phyloP scores from a whole-genome alignment of 2,797 vertebrate genomes.

The Falco novaeseelandiae region DNA sequence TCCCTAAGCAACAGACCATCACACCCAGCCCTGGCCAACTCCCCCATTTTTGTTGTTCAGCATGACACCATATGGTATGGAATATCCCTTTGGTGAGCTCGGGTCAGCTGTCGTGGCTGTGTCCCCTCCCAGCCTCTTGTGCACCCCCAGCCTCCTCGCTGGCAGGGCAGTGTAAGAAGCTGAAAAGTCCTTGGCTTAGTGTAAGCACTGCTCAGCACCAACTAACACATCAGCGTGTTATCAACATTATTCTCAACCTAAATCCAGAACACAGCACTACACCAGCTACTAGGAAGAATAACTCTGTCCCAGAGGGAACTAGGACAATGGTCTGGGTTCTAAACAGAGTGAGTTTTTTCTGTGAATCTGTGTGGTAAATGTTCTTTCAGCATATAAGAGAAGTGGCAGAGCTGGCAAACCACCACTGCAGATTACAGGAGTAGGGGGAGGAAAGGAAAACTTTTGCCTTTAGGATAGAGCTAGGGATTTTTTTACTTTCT shows the following conservation, averaged over 20 bases:
- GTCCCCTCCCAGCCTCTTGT: neutral
- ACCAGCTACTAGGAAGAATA: neutral
- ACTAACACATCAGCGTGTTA: neutral
- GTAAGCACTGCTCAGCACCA: neutral
- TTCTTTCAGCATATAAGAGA: neutral
- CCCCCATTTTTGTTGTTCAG: neutral
- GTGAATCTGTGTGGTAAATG: neutral
- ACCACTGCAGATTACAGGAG: rapidly evolving
- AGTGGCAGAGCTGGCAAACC: neutral
- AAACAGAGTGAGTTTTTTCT: neutral
- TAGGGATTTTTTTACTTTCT: neutral
- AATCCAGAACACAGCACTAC: neutral
- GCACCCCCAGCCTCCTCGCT: neutral
- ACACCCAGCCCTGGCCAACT: no score
- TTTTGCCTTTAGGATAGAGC: neutral
- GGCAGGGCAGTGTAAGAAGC: neutral
- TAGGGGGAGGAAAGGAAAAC: rapidly evolving
- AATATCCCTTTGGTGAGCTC: neutral
- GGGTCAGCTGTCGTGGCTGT: neutral
- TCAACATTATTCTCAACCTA: neutral
- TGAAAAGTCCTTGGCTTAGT: neutral
- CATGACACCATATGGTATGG: neutral
- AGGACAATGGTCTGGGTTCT: neutral
- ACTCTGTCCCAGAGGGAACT: neutral
- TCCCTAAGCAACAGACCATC: rapidly evolving